Conservation (phyloP, 2,797 vertebrate genomes). For the Loriculus beryllinus region DNA sequence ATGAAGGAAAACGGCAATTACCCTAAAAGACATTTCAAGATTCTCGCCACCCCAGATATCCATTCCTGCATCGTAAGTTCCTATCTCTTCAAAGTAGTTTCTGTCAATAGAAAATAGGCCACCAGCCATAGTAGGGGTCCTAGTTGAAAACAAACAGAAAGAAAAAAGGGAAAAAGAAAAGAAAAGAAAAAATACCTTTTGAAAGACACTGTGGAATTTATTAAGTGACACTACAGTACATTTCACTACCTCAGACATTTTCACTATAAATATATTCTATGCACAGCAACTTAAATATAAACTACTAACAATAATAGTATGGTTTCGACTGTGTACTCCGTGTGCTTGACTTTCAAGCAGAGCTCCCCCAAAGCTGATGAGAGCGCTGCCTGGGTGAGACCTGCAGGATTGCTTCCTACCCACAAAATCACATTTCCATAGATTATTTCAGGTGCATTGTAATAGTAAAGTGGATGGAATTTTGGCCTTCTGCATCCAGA, state of each 20-base stretch:
- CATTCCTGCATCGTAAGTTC: constrained; percentile 98
- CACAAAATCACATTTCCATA: not conserved
- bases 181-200: constrained; percentile 66
- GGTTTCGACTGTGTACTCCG: not conserved
- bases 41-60: constrained; percentile 99
- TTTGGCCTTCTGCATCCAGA: not conserved
- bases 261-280: not conserved
- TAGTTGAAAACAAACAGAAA: constrained; percentile 74
- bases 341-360: not conserved
- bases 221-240: constrained; percentile 57
- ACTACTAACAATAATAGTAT: accelerated
- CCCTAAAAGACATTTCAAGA: constrained; percentile 98
- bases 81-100: constrained; percentile 97
- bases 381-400: not conserved
- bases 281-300: not conserved
- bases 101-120: constrained; percentile 97
- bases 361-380: not conserved
- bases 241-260: constrained; percentile 34
- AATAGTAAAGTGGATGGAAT: not conserved
- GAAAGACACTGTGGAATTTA: constrained; percentile 67
- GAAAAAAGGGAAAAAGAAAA: constrained; percentile 20
- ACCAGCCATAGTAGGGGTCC: constrained; percentile 98
- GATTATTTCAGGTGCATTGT: not conserved
- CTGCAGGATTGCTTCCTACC: not conserved
- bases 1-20: constrained; percentile 79